phyloP scores from a whole-genome alignment of 2,888 invertebrate species.

The Acleris emargana region DNA sequence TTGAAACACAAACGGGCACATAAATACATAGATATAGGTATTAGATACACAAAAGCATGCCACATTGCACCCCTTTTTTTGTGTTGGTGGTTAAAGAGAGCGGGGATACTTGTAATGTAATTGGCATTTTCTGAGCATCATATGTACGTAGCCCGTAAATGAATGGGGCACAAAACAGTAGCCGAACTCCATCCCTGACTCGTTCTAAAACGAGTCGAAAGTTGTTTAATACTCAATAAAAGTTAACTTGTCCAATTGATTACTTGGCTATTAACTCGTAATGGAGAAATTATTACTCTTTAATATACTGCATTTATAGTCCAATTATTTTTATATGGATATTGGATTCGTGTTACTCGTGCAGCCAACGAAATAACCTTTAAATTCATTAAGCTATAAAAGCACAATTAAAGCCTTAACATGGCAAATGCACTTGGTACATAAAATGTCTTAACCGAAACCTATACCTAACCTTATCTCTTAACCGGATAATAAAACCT shows the following conservation, averaged over 20 bases:
- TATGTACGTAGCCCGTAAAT: too few relatives aligned
- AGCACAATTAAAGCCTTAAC: slow-evolving; percentile 3
- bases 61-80: too few relatives aligned
- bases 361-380: not conserved
- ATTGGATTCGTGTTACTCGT: slow-evolving; percentile 6
- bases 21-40: too few relatives aligned
- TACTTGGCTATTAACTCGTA: slow-evolving; percentile 15
- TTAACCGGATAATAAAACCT: not conserved
- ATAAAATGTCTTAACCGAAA: not conserved
- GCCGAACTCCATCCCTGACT: not conserved
- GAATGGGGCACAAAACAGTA: not conserved
- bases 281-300: slow-evolving; percentile 8
- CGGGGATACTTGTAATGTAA: too few relatives aligned
- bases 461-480: not conserved
- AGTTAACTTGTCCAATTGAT: slow-evolving; percentile 3
- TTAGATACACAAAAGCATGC: too few relatives aligned
- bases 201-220: not conserved
- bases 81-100: too few relatives aligned
- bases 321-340: slow-evolving; percentile 18
- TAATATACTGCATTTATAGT: slow-evolving; percentile 14
- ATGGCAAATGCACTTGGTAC: slow-evolving; percentile 5
- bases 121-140: not conserved
- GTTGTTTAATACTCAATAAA: slow-evolving; percentile 3
- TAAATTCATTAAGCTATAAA: slow-evolving; percentile 21
- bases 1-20: too few relatives aligned